Evolutionary conservation across 1,140 invertebrate genomes (phyloP).

Genomic region (Plectrocnemia conspersa): DNA sequence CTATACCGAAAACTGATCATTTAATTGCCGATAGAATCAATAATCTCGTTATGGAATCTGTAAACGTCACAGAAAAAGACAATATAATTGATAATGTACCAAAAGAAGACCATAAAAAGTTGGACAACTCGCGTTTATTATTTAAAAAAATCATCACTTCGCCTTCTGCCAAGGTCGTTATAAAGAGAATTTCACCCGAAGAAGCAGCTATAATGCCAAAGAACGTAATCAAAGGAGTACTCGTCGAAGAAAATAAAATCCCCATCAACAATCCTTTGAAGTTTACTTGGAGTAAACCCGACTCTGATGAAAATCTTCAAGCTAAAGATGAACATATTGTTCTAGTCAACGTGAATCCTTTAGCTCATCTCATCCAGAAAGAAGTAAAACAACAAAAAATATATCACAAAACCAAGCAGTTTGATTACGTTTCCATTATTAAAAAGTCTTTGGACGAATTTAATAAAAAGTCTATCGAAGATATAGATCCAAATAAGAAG

Average conservation of each 20-base stretch:
- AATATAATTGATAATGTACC: background rate
- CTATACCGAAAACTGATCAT: background rate
- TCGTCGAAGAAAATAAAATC: background rate
- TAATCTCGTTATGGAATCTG: background rate
- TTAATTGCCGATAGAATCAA: constrained; percentile 7
- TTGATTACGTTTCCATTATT: constrained; percentile 9
- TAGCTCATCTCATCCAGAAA: constrained; percentile 4
- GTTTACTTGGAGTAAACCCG: background rate
- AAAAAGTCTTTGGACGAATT: too few relatives aligned
- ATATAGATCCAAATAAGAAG: too few relatives aligned
- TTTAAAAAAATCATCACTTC: background rate
- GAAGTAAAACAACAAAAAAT: background rate
- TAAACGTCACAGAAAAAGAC: background rate
- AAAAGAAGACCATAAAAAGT: background rate
- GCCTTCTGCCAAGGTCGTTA: background rate
- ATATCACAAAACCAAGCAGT: background rate
- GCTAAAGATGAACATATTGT: too few relatives aligned
- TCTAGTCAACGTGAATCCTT: constrained; percentile 9
- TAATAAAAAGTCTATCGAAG: too few relatives aligned
- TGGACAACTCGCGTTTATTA: background rate
- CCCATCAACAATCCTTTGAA: background rate
- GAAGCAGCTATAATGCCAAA: constrained; percentile 10
- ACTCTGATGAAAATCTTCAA: background rate
- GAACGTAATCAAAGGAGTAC: constrained; percentile 5
- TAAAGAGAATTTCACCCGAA: constrained; percentile 13